These are phyloP conservation scores for Helarctos malayanus DNA, from an alignment of 2,797 vertebrate genomes.

Conservation along the genomic window DNA sequence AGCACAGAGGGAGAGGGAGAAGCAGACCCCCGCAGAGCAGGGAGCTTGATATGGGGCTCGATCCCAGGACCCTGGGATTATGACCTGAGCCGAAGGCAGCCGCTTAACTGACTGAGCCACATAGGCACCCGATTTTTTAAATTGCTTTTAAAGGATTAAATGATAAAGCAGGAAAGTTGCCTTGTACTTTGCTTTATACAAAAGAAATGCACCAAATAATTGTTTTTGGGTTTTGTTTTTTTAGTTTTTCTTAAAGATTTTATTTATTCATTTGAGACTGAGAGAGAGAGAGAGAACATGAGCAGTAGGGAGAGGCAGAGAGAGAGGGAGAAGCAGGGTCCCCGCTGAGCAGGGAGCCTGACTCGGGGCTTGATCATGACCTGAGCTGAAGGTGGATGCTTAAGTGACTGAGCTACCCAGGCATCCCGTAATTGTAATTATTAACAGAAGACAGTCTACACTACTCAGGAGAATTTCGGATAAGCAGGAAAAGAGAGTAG, in stretches of 20 bases:
- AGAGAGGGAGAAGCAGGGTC: too few species aligned
- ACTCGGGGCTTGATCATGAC: too few species aligned
- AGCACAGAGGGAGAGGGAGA: not conserved
- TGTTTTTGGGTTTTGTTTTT: not conserved
- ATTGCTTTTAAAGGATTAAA: not conserved
- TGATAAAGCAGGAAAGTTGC: not conserved
- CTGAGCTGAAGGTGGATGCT: too few species aligned
- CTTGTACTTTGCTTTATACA: not conserved
- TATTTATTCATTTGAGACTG: too few species aligned
- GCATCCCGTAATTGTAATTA: not conserved
- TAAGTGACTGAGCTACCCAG: too few species aligned
- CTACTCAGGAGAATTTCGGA: not conserved
- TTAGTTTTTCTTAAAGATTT: too few species aligned
- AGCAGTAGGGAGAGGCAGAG: too few species aligned
- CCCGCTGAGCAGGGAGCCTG: too few species aligned
- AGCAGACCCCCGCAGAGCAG: not conserved
- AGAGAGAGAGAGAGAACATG: too few species aligned
- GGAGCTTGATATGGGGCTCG: not conserved
- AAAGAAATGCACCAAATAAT: not conserved
- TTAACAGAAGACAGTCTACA: not conserved
- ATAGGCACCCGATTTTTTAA: not conserved
- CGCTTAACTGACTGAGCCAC: too few species aligned
- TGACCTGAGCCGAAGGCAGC: too few species aligned
- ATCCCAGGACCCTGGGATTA: not conserved
- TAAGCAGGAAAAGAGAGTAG: not conserved